Evolutionary conservation across 2,113 vertebrate genomes (phyloP).

Genomic region (Phodopus roborovskii): DNA sequence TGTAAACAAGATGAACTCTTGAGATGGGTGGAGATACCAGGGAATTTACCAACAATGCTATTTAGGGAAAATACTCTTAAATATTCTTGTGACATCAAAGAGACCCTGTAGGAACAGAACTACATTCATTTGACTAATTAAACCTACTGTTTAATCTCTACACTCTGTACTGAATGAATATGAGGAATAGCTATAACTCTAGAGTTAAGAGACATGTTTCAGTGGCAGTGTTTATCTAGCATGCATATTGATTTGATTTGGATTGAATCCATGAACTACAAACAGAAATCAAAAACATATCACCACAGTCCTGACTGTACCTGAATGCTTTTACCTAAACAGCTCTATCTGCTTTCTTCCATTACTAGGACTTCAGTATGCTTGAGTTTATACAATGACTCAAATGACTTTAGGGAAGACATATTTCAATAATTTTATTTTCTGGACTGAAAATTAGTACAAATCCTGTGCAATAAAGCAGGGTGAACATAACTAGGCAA

Average conservation of each 20-base stretch:
- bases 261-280: neutral
- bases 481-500: neutral
- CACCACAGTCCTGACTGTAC: neutral
- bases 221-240: neutral
- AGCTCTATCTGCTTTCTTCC: neutral
- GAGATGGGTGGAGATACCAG: neutral
- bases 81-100: neutral
- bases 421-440: neutral
- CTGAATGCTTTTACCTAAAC: neutral
- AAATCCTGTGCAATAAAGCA: neutral
- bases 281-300: neutral
- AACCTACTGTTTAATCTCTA: neutral
- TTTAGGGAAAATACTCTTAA: neutral
- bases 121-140: neutral
- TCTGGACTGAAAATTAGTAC: neutral
- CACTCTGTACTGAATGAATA: neutral
- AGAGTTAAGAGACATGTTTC: neutral
- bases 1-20: neutral
- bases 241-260: neutral
- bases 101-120: neutral
- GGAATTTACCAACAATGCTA: neutral
- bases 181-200: neutral
- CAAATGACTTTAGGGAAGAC: neutral
- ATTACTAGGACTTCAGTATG: neutral
- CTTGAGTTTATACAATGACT: constrained; percentile 1